phyloP scores from a whole-genome alignment of 2,113 vertebrate genomes.

The Sinosuthora webbiana region DNA sequence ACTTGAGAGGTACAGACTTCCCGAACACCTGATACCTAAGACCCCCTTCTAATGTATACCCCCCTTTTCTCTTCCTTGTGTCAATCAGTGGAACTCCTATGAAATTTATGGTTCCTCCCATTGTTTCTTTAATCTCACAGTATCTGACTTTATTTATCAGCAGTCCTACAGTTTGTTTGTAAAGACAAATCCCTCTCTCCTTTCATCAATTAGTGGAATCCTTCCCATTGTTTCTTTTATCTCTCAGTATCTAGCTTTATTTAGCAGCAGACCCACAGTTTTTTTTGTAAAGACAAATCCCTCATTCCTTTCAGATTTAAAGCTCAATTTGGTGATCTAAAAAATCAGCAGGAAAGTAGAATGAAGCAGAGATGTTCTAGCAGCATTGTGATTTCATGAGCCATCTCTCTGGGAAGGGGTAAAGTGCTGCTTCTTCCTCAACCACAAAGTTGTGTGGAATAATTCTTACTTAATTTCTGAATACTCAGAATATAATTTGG shows the following conservation, averaged over 20 bases:
- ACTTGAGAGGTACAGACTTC: neutral
- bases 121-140: neutral
- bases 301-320: neutral
- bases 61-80: neutral
- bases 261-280: neutral
- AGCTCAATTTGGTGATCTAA: neutral
- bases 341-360: neutral
- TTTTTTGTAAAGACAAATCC: neutral
- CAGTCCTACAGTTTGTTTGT: neutral
- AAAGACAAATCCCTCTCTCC: neutral
- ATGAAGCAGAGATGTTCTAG: neutral
- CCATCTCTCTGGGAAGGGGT: neutral
- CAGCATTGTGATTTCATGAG: neutral
- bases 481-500: neutral
- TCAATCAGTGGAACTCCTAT: neutral
- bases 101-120: neutral
- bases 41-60: neutral
- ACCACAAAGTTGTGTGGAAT: neutral
- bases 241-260: neutral
- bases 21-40: rapidly evolving
- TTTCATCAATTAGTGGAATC: neutral
- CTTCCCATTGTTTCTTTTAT: neutral
- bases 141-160: neutral
- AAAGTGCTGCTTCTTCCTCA: neutral
- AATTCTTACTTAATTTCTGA: neutral